Conservation (phyloP, 2,113 vertebrate species). For the Rhinichthys klamathensis region DNA sequence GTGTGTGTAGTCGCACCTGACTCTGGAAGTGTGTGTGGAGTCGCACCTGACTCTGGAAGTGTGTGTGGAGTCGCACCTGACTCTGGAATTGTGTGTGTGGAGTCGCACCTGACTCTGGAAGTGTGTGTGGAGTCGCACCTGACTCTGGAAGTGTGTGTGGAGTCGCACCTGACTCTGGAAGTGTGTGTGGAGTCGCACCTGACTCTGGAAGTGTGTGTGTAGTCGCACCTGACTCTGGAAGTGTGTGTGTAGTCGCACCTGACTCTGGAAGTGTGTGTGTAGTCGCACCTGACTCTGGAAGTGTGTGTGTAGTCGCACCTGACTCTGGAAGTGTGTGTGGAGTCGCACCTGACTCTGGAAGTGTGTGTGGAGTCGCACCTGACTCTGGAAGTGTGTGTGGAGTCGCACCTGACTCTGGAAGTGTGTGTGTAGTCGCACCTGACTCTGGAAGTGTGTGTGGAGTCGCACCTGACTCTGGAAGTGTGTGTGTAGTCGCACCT, state of each 20-base stretch:
- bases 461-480: no score
- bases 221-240: no score
- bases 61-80: conserved; percentile 16
- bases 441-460: conserved; percentile 63
- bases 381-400: conserved; percentile 63
- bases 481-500: conserved; percentile 18
- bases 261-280: conserved; percentile 64
- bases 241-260: conserved; percentile 18
- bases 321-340: conserved; percentile 63
- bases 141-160: conserved; percentile 63
- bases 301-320: conserved; percentile 18
- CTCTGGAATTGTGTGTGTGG: conserved; percentile 65
- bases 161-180: no score
- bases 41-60: no score
- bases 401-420: no score
- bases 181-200: conserved; percentile 18
- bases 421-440: conserved; percentile 18
- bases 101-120: no score
- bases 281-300: no score
- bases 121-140: conserved; percentile 18
- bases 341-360: no score
- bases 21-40: conserved; percentile 66
- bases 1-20: conserved; percentile 16
- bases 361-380: conserved; percentile 18
- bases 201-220: conserved; percentile 64